Conservation (phyloP, 1,140 invertebrate species). For the Drosophila grimshawi region DNA sequence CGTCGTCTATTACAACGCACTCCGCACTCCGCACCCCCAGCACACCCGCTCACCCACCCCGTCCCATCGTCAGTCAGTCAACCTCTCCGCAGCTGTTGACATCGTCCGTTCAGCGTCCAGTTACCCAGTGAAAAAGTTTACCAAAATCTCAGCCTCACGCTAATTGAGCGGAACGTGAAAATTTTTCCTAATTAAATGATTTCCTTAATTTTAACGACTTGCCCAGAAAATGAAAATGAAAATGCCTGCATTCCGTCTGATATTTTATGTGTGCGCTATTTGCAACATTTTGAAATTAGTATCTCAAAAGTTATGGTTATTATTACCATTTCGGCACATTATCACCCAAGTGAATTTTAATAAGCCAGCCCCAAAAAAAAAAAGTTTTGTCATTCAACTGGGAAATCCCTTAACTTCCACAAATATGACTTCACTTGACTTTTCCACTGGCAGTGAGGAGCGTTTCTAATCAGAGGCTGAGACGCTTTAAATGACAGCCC, state of each 20-base stretch:
- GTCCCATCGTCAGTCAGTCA: constrained; percentile 6
- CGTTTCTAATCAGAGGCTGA: constrained; percentile 9
- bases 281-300: constrained; percentile 83
- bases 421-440: constrained; percentile 1
- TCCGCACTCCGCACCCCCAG: constrained; percentile 15
- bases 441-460: neutral
- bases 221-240: constrained; percentile 5
- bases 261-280: constrained; percentile 59
- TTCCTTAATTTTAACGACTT: constrained; percentile 77
- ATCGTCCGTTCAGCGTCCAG: constrained; percentile 71
- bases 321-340: constrained; percentile 39
- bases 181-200: constrained; percentile 80
- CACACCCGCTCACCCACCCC: neutral
- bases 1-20: constrained; percentile 9
- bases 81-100: constrained; percentile 65
- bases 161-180: constrained; percentile 82
- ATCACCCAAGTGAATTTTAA: constrained; percentile 75
- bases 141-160: constrained; percentile 45
- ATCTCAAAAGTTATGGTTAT: constrained; percentile 75
- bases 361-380: constrained; percentile 30
- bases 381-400: constrained; percentile 35
- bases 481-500: constrained; percentile 20
- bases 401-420: constrained; percentile 20
- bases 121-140: constrained; percentile 23
- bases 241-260: constrained; percentile 44